Conservation (phyloP, 2,113 vertebrate genomes). For the Pseudorectes ferrugineus region DNA sequence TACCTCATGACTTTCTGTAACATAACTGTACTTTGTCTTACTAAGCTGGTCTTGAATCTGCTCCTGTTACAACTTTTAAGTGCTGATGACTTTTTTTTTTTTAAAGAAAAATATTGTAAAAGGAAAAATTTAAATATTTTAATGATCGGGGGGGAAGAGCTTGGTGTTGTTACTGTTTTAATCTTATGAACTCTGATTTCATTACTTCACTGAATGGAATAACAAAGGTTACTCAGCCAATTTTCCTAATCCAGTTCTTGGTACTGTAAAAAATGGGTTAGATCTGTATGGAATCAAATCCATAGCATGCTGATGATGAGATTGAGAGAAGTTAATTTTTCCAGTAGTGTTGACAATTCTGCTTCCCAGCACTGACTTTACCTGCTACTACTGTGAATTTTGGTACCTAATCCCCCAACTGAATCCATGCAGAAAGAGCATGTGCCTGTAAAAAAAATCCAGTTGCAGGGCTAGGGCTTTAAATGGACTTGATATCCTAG, state of each 20-base stretch:
- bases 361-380: constrained; percentile 56
- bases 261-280: constrained; percentile 29
- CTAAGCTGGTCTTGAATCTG: constrained; percentile 57
- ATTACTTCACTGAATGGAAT: constrained; percentile 8
- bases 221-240: neutral
- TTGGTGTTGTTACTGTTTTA: constrained; percentile 21
- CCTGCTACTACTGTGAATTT: constrained; percentile 73
- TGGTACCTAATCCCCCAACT: constrained; percentile 17
- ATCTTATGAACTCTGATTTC: neutral
- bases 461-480: constrained; percentile 28
- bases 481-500: neutral
- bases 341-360: constrained; percentile 22
- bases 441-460: constrained; percentile 8
- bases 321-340: constrained; percentile 14
- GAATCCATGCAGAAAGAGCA: constrained; percentile 27
- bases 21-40: constrained; percentile 46
- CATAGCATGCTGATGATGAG: constrained; percentile 25
- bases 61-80: constrained; percentile 43
- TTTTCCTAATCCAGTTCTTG: neutral
- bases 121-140: constrained; percentile 34
- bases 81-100: constrained; percentile 25
- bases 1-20: constrained; percentile 57
- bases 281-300: neutral
- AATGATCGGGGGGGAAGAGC: neutral
- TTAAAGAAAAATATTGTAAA: constrained; percentile 36